A percentile compares a stretch with the other conserved stretches of the same genome.
Conservation (phyloP, 2,888 invertebrate species). For the Melanotus villosus region DNA sequence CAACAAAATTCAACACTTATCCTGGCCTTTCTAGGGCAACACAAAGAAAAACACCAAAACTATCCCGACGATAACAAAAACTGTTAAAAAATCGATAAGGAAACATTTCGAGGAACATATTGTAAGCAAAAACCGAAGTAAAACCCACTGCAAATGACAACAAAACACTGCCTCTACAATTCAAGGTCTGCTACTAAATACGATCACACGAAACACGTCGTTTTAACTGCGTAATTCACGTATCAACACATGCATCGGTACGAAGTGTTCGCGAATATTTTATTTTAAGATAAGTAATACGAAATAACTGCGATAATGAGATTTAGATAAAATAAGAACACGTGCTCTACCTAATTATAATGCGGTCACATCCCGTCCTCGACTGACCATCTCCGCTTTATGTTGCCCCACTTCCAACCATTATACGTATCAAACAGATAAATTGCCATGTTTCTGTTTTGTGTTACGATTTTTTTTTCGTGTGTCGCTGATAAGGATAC, state of each 20-base stretch:
- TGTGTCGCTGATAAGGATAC: background rate
- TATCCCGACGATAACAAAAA: too few relatives aligned
- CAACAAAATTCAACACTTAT: too few relatives aligned
- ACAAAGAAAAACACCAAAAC: too few relatives aligned
- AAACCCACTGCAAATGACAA: too few relatives aligned
- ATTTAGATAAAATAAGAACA: background rate
- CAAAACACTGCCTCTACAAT: background rate
- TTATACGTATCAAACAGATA: background rate
- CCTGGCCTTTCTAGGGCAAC: too few relatives aligned
- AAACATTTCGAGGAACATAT: too few relatives aligned
- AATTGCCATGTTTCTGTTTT: background rate
- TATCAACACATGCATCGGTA: too few relatives aligned
- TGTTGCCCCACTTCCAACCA: conserved; percentile 13
- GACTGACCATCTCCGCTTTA: conserved; percentile 13
- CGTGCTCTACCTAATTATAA: conserved; percentile 24
- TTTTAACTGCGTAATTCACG: background rate
- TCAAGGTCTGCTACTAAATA: background rate
- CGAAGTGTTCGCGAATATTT: too few relatives aligned
- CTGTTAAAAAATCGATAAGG: too few relatives aligned
- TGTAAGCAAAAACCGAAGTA: too few relatives aligned
- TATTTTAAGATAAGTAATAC: too few relatives aligned
- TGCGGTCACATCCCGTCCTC: conserved; percentile 18
- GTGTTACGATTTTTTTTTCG: background rate
- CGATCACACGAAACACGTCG: background rate
- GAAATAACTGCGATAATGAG: too few relatives aligned